Percentiles rank a stretch among this genome's conserved stretches.
Conservation (phyloP, 2,797 vertebrate genomes). For the Rhodeus uyekii region DNA sequence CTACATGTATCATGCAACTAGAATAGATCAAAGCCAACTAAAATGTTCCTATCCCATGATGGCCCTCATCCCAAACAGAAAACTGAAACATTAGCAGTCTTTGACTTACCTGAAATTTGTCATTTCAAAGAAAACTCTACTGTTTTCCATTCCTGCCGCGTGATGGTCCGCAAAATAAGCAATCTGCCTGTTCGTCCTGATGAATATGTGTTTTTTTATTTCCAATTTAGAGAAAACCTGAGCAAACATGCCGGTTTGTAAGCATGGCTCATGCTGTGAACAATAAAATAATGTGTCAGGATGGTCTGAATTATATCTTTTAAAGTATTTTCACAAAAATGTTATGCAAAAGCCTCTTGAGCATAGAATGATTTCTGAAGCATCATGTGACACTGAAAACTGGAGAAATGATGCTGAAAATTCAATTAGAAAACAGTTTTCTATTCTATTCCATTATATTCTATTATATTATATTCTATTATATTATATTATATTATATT, state of each 20-base stretch:
- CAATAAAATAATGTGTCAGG: constrained; percentile 6
- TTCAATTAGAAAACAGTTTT: no score
- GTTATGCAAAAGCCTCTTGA: background rate
- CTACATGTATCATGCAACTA: background rate
- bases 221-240: constrained; percentile 1
- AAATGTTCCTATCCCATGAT: background rate
- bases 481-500: no score
- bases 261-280: background rate
- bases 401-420: background rate
- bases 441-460: no score
- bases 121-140: constrained; percentile 64
- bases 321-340: background rate
- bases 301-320: background rate
- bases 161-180: background rate
- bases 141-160: constrained; percentile 37
- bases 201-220: constrained; percentile 9
- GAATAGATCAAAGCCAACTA: background rate
- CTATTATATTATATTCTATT: no score
- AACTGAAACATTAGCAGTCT: constrained; percentile 65
- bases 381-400: background rate
- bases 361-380: background rate
- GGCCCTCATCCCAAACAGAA: constrained; percentile 5
- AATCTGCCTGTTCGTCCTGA: background rate
- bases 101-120: constrained; percentile 63
- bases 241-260: background rate